Evolutionary conservation across 2,797 vertebrate species (phyloP).

Genomic region (Coccyzus lansbergi): DNA sequence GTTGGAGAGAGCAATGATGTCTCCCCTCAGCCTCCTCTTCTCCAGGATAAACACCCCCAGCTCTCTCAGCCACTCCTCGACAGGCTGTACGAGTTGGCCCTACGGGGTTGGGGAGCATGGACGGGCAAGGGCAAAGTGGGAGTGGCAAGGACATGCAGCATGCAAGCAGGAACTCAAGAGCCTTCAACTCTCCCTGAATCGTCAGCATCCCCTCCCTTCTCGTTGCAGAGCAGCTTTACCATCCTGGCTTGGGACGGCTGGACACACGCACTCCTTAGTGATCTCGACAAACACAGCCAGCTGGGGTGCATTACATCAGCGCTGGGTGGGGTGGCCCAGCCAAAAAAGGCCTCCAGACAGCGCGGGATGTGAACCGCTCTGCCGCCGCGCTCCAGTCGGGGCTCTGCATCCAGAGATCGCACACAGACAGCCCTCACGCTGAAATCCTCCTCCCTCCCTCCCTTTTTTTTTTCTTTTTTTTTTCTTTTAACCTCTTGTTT

Average conservation of each 20-base stretch:
- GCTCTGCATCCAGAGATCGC: slow-evolving; percentile 28
- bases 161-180: neutral
- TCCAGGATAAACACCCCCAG: no score
- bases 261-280: slow-evolving; percentile 13
- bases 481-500: slow-evolving; percentile 67
- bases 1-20: no score
- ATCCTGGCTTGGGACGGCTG: neutral
- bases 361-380: slow-evolving; percentile 47
- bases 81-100: neutral
- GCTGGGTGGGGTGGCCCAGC: slow-evolving; percentile 68
- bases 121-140: neutral
- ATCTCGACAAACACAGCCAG: slow-evolving; percentile 62
- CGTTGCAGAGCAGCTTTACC: neutral
- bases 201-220: neutral
- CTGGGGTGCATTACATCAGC: slow-evolving; percentile 70
- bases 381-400: slow-evolving; percentile 18
- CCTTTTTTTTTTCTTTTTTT: neutral
- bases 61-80: no score
- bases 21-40: no score
- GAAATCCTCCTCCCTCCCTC: neutral
- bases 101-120: rapidly evolving
- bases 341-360: slow-evolving; percentile 64
- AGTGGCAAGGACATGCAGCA: rapidly evolving
- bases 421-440: slow-evolving; percentile 2
- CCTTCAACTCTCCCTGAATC: neutral